Evolutionary conservation across 2,797 vertebrate genomes (phyloP).

Genomic region (Pantherophis vulpinus): DNA sequence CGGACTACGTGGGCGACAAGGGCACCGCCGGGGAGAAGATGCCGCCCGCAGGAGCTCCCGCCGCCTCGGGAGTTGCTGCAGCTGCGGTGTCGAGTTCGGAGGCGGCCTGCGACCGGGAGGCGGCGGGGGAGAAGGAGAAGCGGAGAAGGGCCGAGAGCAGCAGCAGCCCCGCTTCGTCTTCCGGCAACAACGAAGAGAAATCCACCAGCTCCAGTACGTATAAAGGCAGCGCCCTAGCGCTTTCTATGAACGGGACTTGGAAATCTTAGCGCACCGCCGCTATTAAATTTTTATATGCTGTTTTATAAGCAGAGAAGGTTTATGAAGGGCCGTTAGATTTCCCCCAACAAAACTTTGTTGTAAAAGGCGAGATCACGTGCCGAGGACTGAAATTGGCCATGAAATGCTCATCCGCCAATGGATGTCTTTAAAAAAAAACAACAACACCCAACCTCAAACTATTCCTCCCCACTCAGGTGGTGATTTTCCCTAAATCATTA

Average conservation of each 20-base stretch:
- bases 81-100: slow-evolving; percentile 77
- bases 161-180: slow-evolving; percentile 94
- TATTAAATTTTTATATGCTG: slow-evolving; percentile 99
- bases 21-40: slow-evolving; percentile 69
- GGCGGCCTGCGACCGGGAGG: slow-evolving; percentile 70
- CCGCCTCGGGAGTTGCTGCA: slow-evolving; percentile 52
- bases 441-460: background rate
- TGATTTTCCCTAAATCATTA: background rate
- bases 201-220: slow-evolving; percentile 91
- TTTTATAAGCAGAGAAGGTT: slow-evolving; percentile 99
- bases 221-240: slow-evolving; percentile 83
- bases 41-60: slow-evolving; percentile 66
- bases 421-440: slow-evolving; percentile 57
- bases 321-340: slow-evolving; percentile 97
- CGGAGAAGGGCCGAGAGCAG: slow-evolving; percentile 85
- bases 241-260: slow-evolving; percentile 85
- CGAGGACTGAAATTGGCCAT: slow-evolving; percentile 98
- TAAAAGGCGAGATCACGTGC: slow-evolving; percentile 97
- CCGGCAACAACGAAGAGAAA: slow-evolving; percentile 94
- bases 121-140: slow-evolving; percentile 75
- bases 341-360: slow-evolving; percentile 97
- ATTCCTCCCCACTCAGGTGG: background rate
- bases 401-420: slow-evolving; percentile 87
- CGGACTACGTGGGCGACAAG: slow-evolving; percentile 82
- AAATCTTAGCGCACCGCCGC: slow-evolving; percentile 85